A percentile compares a stretch with the other conserved stretches of the same genome.
Evolutionary conservation across 1,140 invertebrate genomes (phyloP).

Genomic region (Philotrypesis tridentata): DNA sequence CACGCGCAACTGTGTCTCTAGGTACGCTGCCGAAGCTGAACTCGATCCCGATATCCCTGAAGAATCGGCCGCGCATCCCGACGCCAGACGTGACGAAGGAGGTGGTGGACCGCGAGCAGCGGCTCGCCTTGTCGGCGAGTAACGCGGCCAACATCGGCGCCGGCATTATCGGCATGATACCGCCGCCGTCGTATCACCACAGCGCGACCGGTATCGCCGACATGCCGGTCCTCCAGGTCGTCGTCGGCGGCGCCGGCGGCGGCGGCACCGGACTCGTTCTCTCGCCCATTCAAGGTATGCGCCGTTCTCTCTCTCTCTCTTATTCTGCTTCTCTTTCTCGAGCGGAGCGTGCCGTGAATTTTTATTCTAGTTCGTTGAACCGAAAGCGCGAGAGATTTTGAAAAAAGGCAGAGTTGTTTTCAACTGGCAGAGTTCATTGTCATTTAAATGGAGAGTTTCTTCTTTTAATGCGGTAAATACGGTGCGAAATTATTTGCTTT

Average conservation of each 20-base stretch:
- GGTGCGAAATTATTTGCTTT: too few relatives aligned
- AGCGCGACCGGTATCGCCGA: slow-evolving; percentile 74
- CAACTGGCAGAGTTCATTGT: too few relatives aligned
- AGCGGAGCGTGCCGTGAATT: too few relatives aligned
- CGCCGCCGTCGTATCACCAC: slow-evolving; percentile 59
- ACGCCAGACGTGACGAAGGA: slow-evolving; percentile 90
- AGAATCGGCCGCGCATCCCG: slow-evolving; percentile 87
- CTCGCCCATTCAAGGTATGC: slow-evolving; percentile 81
- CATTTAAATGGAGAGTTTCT: too few relatives aligned
- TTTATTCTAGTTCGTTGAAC: too few relatives aligned
- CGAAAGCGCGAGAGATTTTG: too few relatives aligned
- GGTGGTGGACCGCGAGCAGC: slow-evolving; percentile 80
- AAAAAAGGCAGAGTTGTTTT: too few relatives aligned
- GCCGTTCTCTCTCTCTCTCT: not conserved
- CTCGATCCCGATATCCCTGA: slow-evolving; percentile 79
- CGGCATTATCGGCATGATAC: slow-evolving; percentile 79
- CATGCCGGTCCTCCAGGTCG: slow-evolving; percentile 79
- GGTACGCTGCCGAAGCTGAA: slow-evolving; percentile 79
- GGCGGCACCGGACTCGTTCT: slow-evolving; percentile 62
- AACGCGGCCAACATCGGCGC: slow-evolving; percentile 74
- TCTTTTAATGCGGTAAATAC: too few relatives aligned
- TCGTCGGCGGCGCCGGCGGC: slow-evolving; percentile 59
- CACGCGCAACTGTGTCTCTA: slow-evolving; percentile 56
- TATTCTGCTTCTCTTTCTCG: too few relatives aligned
- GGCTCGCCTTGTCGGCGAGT: slow-evolving; percentile 73